phyloP scores from a whole-genome alignment of 2,113 vertebrate species.

The Astur gentilis region DNA sequence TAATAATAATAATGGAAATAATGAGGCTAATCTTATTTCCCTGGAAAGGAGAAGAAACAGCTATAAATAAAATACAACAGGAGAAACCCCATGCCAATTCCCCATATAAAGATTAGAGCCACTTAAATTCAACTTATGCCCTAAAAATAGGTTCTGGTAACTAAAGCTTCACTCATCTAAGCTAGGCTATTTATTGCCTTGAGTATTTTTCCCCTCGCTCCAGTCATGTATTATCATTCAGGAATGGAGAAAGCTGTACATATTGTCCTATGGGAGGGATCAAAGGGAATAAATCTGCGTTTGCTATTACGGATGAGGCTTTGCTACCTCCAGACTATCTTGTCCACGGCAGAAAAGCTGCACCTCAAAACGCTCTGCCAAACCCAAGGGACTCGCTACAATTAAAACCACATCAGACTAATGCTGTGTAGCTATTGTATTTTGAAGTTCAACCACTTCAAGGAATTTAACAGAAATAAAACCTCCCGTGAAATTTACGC shows the following conservation, averaged over 20 bases:
- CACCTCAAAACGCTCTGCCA: rapidly evolving
- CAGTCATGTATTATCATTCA: neutral
- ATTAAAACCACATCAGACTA: rapidly evolving
- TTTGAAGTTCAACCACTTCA: rapidly evolving
- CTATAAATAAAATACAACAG: constrained; percentile 7
- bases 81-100: neutral
- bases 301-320: rapidly evolving
- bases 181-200: neutral
- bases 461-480: neutral
- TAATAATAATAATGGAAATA: constrained; percentile 9
- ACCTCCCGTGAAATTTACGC: rapidly evolving
- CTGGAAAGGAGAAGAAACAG: neutral
- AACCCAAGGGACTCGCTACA: rapidly evolving
- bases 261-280: rapidly evolving
- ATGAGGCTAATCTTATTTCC: neutral
- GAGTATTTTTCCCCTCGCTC: neutral
- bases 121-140: neutral
- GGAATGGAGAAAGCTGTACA: neutral
- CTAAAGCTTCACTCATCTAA: neutral
- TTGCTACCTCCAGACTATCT: rapidly evolving
- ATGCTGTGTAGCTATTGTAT: rapidly evolving
- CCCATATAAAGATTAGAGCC: neutral
- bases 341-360: neutral
- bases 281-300: too few relatives aligned
- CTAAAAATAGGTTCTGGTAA: neutral